phyloP scores from a whole-genome alignment of 2,797 vertebrate genomes.

The Vireo griseus region DNA sequence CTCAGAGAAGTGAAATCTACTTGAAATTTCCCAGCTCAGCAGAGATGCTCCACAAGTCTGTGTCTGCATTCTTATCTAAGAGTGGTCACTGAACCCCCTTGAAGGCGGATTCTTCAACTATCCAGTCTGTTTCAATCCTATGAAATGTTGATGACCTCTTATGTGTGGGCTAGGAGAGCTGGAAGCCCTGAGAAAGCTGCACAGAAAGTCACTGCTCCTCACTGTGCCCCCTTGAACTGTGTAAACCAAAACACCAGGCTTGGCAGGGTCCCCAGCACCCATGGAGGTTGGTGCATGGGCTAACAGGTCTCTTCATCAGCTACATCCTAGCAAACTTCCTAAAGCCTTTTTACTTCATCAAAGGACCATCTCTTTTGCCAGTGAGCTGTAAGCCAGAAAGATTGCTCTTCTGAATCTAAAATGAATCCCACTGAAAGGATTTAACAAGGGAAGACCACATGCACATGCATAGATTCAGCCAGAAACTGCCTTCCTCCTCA shows the following conservation, averaged over 20 bases:
- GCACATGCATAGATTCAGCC: not conserved
- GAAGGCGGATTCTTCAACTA: not conserved
- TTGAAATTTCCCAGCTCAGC: not conserved
- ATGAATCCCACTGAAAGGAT: not conserved
- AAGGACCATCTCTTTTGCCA: not conserved
- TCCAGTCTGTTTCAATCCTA: not conserved
- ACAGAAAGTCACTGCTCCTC: not conserved
- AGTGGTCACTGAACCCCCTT: not conserved
- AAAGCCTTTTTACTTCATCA: not conserved
- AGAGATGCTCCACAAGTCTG: not conserved
- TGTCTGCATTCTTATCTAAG: not conserved
- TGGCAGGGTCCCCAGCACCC: not conserved
- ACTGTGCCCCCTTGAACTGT: not conserved
- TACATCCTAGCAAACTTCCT: not conserved
- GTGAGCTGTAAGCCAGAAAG: not conserved
- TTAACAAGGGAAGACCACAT: not conserved
- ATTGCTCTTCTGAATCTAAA: not conserved
- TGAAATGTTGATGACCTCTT: fast-evolving
- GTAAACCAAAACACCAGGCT: not conserved
- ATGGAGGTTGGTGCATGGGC: not conserved
- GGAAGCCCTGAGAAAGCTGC: not conserved
- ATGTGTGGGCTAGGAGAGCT: not conserved
- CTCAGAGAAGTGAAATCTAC: not conserved
- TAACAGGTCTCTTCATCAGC: not conserved
- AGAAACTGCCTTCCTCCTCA: not conserved